Base-by-base conservation (phyloP, 2,797 vertebrate species). In the Sylvilagus floridanus region DNA sequence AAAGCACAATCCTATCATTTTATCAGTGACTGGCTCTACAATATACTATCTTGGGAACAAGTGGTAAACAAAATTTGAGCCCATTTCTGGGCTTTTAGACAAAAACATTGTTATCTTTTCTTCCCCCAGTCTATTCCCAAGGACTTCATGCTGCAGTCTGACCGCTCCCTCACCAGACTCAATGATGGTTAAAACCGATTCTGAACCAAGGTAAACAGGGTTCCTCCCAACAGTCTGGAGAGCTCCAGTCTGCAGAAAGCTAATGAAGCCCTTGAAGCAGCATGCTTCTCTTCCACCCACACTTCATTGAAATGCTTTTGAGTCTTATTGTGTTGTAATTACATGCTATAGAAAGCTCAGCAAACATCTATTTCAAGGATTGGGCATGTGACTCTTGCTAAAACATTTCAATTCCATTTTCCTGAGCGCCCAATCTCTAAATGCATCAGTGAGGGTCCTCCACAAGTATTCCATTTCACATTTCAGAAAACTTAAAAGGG, bases 281-380 rank as follows among this genome's bases (percentile, higher is more conserved):
- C 78, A 28, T 73, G 75, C 82, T 97, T 96, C 54, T 95, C 76
- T 96, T 93, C 95, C 12, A 79, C 91, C 71, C 91, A 95, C 60
- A 93, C 26, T 95, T 93, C 75, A 91, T 85, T 88, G 71, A 96
- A 97, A 87, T 82, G 92, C 96, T 97, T 97, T 97, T 97, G 81
- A 96, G 84, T 88, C 85, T 52, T 77, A 62, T 88, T 95, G 82
- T 94, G 92, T 47, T 95, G 76, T 90, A 94, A 95, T 96, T 96
- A 95, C 77, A 95, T 78, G 60, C 54, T 16, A 75, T 47, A 94
- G 76, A 50, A 93, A 97, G 93, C 75, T 86, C 90, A 5, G 82
- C 69, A 87, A 96, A 97, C 90, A 89, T 96, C 88, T 84, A 37
- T 93, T 94, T 97, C 94, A 95, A 97, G 95, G 94, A 95, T 88